Percentiles rank a stretch among this genome's conserved stretches.
These are phyloP conservation scores for Allobates femoralis DNA, from an alignment of 2,797 vertebrate species.

Conservation along the genomic window DNA sequence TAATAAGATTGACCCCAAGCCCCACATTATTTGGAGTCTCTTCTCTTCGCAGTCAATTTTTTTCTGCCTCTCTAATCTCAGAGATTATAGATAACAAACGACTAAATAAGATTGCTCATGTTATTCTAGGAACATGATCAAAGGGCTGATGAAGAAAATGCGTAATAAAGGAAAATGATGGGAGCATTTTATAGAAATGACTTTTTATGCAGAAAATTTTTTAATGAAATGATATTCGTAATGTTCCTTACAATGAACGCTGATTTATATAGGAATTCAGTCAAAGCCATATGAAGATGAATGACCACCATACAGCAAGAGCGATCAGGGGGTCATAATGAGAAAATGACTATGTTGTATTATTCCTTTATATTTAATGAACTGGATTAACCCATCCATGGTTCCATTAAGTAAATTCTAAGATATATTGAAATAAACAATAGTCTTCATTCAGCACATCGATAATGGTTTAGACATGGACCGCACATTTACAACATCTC, in stretches of 20 bases:
- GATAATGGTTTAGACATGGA: too few relatives aligned
- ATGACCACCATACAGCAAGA: not conserved
- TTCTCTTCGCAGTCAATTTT: not conserved
- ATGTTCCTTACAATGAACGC: not conserved
- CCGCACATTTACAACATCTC: too few relatives aligned
- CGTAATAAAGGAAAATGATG: not conserved
- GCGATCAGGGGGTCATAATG: not conserved
- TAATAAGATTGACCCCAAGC: slow-evolving; percentile 3
- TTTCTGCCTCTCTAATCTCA: slow-evolving; percentile 7
- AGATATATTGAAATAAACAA: not conserved
- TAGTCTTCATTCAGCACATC: too few relatives aligned
- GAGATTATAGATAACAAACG: slow-evolving; percentile 18
- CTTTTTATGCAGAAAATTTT: slow-evolving; percentile 26
- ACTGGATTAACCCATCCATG: not conserved
- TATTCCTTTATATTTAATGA: not conserved
- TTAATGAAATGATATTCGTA: slow-evolving; percentile 18
- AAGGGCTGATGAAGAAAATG: not conserved
- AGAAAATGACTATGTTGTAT: not conserved
- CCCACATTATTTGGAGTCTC: slow-evolving; percentile 1
- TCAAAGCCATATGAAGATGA: not conserved
- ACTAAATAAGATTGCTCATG: slow-evolving; percentile 20
- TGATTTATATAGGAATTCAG: not conserved
- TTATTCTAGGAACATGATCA: slow-evolving; percentile 28
- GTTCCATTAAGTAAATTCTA: not conserved
- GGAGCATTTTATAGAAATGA: not conserved